Evolutionary conservation across 2,113 vertebrate species (phyloP), one percentile per base, ranked within the genome.

Genomic region (Tauraco erythrolophus): DNA sequence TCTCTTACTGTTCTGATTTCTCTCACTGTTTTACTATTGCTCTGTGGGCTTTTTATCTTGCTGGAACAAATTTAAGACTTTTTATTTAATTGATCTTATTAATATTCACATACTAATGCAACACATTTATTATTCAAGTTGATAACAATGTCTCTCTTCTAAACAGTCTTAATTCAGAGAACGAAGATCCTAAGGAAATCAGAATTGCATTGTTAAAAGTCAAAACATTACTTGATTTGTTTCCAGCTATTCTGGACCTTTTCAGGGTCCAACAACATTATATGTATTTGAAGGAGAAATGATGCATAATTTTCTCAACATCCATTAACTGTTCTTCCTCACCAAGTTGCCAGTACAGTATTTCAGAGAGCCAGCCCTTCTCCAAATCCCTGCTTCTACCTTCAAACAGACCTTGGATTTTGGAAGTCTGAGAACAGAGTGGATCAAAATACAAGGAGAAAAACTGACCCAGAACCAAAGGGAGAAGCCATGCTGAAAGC

Each of bases 71-170:
- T 84, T 60, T 79, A 95, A 84, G 69, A 60, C 30, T 74, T 31
- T 68, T 93, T 64, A 94, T 81, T 94, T 94, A 91, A 85, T 88
- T 91, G 28, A 24, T 84, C 53, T 90, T 77, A 92, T 96, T 96
- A 94, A 95, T 91, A 94, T 89, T 96, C 89, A 96, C 50, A 69
- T 75, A 89, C 71, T 93, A 95, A 94, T 56, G 57, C 16, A 79
- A 93, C 17, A 65, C 19, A 79, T 87, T 91, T 84, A 81, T 86
- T 94, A 92, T 83, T 97, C 70, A 82, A 76, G 74, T 71, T 89
- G 74, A 92, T 89, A 95, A 91, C 56, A 84, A 84, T 35, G 80
- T 82, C 62, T 95, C 39, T 92, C 57, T 92, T 79, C 89, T 82
- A 71, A 71, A 75, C 60, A 88, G 68, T 45, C 39, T 84, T 92